Evolutionary conservation across 2,113 vertebrate species (phyloP).

Genomic region (Octodon degus): DNA sequence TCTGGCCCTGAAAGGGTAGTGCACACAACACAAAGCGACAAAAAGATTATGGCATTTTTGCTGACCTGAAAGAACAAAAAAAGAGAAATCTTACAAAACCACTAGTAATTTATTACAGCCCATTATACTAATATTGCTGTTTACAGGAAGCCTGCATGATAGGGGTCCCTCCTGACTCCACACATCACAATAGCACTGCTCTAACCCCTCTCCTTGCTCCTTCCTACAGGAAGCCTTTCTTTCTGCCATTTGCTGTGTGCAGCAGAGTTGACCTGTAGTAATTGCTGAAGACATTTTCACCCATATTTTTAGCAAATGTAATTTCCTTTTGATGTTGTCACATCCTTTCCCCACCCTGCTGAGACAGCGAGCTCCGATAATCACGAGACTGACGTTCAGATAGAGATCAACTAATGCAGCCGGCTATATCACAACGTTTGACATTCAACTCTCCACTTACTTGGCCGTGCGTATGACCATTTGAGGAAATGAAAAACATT

Average conservation of each 20-base stretch:
- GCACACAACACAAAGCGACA: conserved; percentile 48
- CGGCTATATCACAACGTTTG: conserved; percentile 78
- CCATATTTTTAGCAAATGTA: conserved; percentile 70
- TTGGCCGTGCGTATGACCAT: conserved; percentile 73
- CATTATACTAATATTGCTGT: conserved; percentile 77
- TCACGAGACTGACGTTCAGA: conserved; percentile 73
- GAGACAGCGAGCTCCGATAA: conserved; percentile 77
- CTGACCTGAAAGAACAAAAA: conserved; percentile 74
- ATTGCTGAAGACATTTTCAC: conserved; percentile 76
- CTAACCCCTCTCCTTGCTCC: conserved; percentile 8
- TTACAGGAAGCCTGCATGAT: conserved; percentile 57
- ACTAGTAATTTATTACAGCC: conserved; percentile 72
- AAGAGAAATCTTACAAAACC: conserved; percentile 64
- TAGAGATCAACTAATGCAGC: conserved; percentile 81
- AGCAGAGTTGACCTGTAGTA: conserved; percentile 69
- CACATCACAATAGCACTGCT: conserved; percentile 25
- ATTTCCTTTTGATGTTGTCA: conserved; percentile 77
- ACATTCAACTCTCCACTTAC: conserved; percentile 82
- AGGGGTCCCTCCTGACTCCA: conserved; percentile 47
- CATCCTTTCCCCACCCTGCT: conserved; percentile 67
- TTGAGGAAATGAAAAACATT: conserved; percentile 79
- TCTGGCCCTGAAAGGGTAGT: conserved; percentile 53
- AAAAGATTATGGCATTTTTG: conserved; percentile 66
- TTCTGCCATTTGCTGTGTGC: conserved; percentile 70
- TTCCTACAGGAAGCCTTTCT: conserved; percentile 52